Percentiles rank a stretch among this genome's conserved stretches.
phyloP scores from a whole-genome alignment of 1,140 invertebrate genomes.

The Gonioctena quinquepunctata region DNA sequence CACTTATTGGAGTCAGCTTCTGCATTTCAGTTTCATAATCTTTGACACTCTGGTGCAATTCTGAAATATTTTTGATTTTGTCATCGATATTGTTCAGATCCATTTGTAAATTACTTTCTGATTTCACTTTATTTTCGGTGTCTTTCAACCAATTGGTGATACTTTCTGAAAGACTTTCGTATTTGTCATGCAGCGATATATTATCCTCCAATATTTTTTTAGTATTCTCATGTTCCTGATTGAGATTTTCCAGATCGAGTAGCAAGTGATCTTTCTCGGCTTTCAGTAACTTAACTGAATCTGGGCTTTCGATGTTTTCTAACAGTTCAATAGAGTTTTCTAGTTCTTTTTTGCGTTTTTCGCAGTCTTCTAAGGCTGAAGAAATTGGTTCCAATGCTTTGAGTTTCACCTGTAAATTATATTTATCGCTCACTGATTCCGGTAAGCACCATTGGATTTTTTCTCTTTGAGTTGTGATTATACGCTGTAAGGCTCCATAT shows the following conservation, averaged over 20 bases:
- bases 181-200: constrained; percentile 78
- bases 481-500: constrained; percentile 76
- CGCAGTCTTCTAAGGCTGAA: constrained; percentile 71
- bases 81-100: constrained; percentile 70
- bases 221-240: constrained; percentile 69
- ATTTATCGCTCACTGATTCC: constrained; percentile 84
- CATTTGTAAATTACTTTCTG: constrained; percentile 72
- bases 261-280: constrained; percentile 68
- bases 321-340: constrained; percentile 70
- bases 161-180: constrained; percentile 76
- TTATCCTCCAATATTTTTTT: constrained; percentile 72
- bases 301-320: constrained; percentile 68
- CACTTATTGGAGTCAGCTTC: constrained; percentile 68
- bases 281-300: constrained; percentile 66
- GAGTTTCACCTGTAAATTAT: constrained; percentile 90
- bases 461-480: constrained; percentile 78
- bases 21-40: constrained; percentile 69
- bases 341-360: constrained; percentile 66
- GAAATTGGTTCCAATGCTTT: constrained; percentile 79
- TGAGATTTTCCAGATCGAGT: constrained; percentile 70
- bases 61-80: constrained; percentile 72
- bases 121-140: constrained; percentile 77
- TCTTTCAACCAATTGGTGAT: constrained; percentile 85
- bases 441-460: constrained; percentile 92
- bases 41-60: constrained; percentile 66